A percentile compares a stretch with the other conserved stretches of the same genome.
Conservation (phyloP, 2,888 invertebrate species). For the Dryobota labecula region DNA sequence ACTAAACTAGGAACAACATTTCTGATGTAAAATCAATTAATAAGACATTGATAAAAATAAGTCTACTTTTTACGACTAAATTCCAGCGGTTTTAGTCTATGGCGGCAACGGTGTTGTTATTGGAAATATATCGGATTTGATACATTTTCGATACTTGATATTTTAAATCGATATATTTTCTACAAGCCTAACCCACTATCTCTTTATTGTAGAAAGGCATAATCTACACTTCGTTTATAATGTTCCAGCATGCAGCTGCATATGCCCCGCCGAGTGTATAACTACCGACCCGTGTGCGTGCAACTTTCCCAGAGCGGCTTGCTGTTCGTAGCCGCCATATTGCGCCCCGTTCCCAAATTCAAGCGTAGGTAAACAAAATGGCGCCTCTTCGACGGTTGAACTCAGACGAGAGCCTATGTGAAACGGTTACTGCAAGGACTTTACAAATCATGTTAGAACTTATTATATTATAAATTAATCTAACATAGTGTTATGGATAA, state of each 20-base stretch:
- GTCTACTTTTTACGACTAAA: no score
- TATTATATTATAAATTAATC: slow-evolving; percentile 40
- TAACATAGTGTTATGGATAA: slow-evolving; percentile 64
- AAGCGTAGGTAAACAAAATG: slow-evolving; percentile 66
- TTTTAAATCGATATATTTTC: no score
- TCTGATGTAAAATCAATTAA: no score
- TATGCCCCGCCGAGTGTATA: slow-evolving; percentile 84
- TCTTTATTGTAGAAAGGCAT: not conserved
- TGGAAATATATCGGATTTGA: no score
- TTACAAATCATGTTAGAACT: slow-evolving; percentile 49
- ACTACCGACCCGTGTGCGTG: slow-evolving; percentile 86
- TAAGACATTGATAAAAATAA: no score
- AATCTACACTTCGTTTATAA: not conserved
- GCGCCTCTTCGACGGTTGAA: slow-evolving; percentile 40
- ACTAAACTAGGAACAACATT: no score
- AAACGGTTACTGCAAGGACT: slow-evolving; percentile 12
- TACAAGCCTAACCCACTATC: no score
- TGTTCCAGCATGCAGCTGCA: slow-evolving; percentile 83
- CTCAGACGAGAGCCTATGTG: slow-evolving; percentile 7
- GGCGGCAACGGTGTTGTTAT: no score
- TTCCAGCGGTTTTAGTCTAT: no score
- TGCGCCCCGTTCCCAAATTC: slow-evolving; percentile 75
- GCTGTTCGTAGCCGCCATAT: slow-evolving; percentile 78
- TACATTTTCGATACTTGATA: no score
- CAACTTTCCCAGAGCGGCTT: slow-evolving; percentile 83